Percentiles rank a stretch among this genome's conserved stretches.
Conservation (phyloP, 92 coral and sea anemone genomes). For the Montipora capitata region DNA sequence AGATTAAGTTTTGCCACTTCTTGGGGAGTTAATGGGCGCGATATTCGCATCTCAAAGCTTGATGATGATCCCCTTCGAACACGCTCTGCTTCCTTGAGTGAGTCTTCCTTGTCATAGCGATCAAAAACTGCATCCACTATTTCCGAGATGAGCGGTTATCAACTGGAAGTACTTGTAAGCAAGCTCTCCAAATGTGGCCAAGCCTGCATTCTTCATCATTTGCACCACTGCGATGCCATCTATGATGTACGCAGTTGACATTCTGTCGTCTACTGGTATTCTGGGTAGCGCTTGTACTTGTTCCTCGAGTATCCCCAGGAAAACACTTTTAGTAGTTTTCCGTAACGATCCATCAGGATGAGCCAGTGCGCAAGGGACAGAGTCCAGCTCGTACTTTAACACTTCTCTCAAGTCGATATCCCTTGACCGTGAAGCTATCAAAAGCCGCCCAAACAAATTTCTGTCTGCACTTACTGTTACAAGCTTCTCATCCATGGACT, state of each 20-base stretch:
- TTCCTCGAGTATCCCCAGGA: conserved; percentile 26
- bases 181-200: conserved; percentile 42
- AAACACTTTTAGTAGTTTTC: conserved; percentile 41
- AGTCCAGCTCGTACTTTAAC: conserved; percentile 30
- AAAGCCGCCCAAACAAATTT: conserved; percentile 37
- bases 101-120: conserved; percentile 28
- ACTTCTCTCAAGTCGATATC: conserved; percentile 49
- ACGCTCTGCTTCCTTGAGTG: conserved; percentile 50
- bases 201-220: conserved; percentile 15
- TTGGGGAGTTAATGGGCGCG: conserved; percentile 59
- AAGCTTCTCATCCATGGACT: conserved; percentile 35
- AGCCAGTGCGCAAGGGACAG: conserved; percentile 50
- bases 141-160: conserved; percentile 31
- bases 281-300: conserved; percentile 26
- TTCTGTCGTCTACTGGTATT: neutral
- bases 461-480: conserved; percentile 26
- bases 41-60: neutral
- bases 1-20: conserved; percentile 39
- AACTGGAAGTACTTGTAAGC: conserved; percentile 20
- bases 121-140: conserved; percentile 38
- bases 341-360: conserved; percentile 53
- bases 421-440: conserved; percentile 36
- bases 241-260: conserved; percentile 24
- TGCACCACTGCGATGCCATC: conserved; percentile 57
- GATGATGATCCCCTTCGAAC: conserved; percentile 10